Percentiles rank a stretch among this genome's conserved stretches.
Evolutionary conservation across 2,888 invertebrate species (phyloP).

Genomic region (Steinernema hermaphroditum): DNA sequence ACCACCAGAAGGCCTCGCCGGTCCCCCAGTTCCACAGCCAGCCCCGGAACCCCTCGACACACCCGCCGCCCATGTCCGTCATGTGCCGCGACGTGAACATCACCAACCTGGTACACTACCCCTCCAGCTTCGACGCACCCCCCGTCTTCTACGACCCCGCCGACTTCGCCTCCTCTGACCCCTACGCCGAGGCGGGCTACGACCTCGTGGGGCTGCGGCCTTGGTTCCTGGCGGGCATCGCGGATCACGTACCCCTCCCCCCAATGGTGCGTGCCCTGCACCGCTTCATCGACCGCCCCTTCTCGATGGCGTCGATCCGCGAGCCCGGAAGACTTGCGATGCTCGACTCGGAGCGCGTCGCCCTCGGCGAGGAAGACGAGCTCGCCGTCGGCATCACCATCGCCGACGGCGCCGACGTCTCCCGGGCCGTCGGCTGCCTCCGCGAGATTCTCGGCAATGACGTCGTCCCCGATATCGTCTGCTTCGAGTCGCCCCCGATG

Average conservation of each 20-base stretch:
- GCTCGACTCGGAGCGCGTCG: background rate
- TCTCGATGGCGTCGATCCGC: background rate
- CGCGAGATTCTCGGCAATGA: slow-evolving; percentile 8
- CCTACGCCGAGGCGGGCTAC: background rate
- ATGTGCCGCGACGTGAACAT: slow-evolving; percentile 41
- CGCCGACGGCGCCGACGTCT: slow-evolving; percentile 4
- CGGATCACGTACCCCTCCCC: background rate
- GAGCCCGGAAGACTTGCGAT: slow-evolving; percentile 11
- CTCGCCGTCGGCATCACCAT: slow-evolving; percentile 8
- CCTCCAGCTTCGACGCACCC: background rate
- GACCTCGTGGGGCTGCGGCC: slow-evolving; percentile 7
- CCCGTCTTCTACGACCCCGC: background rate
- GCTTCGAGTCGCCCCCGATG: slow-evolving; percentile 18
- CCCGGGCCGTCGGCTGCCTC: slow-evolving; percentile 2
- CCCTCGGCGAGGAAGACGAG: background rate
- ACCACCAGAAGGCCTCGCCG: background rate
- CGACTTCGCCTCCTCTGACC: background rate
- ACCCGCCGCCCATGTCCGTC: slow-evolving; percentile 38
- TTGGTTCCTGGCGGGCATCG: background rate
- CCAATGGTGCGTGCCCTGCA: slow-evolving; percentile 18
- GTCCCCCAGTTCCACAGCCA: background rate
- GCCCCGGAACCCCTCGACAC: background rate
- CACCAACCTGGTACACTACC: slow-evolving; percentile 26
- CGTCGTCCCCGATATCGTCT: background rate
- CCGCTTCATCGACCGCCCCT: slow-evolving; percentile 6